Conservation (phyloP, 2,797 vertebrate species). For the Onychomys arenicola region DNA sequence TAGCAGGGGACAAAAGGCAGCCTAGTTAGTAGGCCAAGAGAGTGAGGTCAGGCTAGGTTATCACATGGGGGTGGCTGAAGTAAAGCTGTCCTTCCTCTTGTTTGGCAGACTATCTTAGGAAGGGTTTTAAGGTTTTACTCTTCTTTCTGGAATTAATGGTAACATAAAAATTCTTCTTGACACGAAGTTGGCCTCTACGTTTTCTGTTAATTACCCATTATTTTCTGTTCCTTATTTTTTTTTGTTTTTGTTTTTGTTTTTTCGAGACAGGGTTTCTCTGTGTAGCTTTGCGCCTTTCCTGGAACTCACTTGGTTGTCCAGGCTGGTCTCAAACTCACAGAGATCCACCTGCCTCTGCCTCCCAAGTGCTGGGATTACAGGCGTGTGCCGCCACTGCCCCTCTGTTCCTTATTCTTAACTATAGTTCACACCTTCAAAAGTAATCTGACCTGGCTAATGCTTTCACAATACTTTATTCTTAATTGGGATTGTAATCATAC, state of each 20-base stretch:
- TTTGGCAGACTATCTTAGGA: constrained; percentile 15
- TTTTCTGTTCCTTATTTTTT: constrained; percentile 6
- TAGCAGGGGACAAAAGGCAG: constrained; percentile 26
- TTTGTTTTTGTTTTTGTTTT: no score
- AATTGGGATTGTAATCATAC: constrained; percentile 35
- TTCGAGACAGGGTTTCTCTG: no score
- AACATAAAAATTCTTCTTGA: constrained; percentile 5
- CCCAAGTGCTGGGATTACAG: no score
- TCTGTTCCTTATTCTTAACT: neutral
- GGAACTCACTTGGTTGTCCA: no score
- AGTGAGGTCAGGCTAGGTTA: neutral
- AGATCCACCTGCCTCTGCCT: no score
- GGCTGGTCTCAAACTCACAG: no score
- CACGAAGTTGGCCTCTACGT: constrained; percentile 33
- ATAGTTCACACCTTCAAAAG: constrained; percentile 46
- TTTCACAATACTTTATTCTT: constrained; percentile 51
- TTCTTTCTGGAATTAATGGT: constrained; percentile 48
- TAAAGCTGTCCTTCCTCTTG: neutral
- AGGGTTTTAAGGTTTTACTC: constrained; percentile 38
- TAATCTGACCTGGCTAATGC: neutral
- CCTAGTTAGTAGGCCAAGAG: constrained; percentile 15
- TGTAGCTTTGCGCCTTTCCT: no score
- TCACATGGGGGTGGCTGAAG: neutral
- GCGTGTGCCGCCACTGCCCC: no score
- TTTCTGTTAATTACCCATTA: constrained; percentile 60